Conservation (phyloP, 2,888 invertebrate genomes). For the Capitulum mitella region DNA sequence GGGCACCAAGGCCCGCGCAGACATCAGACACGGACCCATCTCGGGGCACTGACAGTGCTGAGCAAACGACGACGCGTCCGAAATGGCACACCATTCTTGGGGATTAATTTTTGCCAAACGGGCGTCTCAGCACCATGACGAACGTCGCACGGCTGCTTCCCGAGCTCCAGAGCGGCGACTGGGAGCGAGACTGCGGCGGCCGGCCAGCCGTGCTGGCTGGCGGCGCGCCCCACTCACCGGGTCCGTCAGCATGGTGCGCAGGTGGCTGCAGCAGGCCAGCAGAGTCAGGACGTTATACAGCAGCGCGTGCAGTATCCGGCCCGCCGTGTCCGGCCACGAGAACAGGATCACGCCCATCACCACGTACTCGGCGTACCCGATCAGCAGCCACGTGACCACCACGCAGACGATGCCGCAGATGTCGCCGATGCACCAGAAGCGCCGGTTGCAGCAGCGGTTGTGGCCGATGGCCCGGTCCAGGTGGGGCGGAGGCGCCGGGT, state of each 20-base stretch:
- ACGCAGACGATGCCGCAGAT: slow-evolving; percentile 93
- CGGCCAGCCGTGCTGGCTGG: not conserved
- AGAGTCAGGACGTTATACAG: slow-evolving; percentile 76
- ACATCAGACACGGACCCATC: too few relatives aligned
- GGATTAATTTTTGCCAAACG: too few relatives aligned
- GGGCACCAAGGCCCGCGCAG: too few relatives aligned
- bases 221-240: slow-evolving; percentile 46
- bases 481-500: not conserved
- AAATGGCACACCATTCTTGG: too few relatives aligned
- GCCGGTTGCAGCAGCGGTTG: slow-evolving; percentile 75
- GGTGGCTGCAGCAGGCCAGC: slow-evolving; percentile 78
- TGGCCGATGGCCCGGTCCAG: slow-evolving; percentile 46
- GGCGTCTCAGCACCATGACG: too few relatives aligned
- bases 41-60: too few relatives aligned
- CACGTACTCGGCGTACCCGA: slow-evolving; percentile 88
- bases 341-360: slow-evolving; percentile 83
- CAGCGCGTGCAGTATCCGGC: slow-evolving; percentile 58
- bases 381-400: slow-evolving; percentile 78
- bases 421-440: slow-evolving; percentile 86
- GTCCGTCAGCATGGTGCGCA: slow-evolving; percentile 89
- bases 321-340: slow-evolving; percentile 49
- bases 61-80: too few relatives aligned
- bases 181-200: too few relatives aligned
- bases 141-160: too few relatives aligned
- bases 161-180: too few relatives aligned